These are phyloP conservation scores for Eucera pruinosa DNA, from an alignment of 2,888 invertebrate genomes.

Conservation along the genomic window DNA sequence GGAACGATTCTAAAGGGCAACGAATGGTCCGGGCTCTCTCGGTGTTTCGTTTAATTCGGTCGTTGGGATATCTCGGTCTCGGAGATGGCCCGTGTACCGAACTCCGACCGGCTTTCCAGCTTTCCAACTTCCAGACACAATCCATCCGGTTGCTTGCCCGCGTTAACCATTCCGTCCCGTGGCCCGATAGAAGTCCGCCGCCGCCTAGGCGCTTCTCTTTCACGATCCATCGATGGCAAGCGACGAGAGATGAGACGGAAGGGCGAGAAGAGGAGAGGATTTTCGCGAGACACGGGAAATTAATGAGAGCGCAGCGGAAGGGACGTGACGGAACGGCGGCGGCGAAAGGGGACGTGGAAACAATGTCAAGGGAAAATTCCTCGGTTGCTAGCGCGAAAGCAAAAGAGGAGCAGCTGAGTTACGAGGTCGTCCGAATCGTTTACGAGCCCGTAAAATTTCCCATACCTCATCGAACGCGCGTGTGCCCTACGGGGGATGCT, in stretches of 20 bases:
- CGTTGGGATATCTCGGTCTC: constrained; percentile 26
- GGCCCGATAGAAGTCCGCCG: not conserved
- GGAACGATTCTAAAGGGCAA: constrained; percentile 30
- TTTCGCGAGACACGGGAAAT: not conserved
- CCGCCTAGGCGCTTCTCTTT: too few relatives aligned
- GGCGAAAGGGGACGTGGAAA: not conserved
- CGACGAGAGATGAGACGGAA: too few relatives aligned
- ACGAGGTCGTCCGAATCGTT: constrained; percentile 71
- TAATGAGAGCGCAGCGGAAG: not conserved
- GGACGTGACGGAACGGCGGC: too few relatives aligned
- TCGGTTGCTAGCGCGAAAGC: not conserved
- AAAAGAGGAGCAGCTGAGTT: constrained; percentile 59
- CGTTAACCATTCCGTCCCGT: not conserved
- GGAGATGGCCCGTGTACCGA: not conserved
- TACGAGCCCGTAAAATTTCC: constrained; percentile 74
- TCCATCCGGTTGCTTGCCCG: constrained; percentile 2
- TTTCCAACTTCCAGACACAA: not conserved
- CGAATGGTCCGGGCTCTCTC: constrained; percentile 15
- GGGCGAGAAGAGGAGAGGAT: not conserved
- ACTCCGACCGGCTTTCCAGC: not conserved
- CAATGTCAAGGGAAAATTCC: constrained; percentile 21
- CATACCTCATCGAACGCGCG: constrained; percentile 60
- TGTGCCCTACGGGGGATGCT: constrained; percentile 28
- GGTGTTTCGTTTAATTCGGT: constrained; percentile 41
- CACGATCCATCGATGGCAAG: too few relatives aligned